phyloP scores from a whole-genome alignment of 2,113 vertebrate species.

The Percopsis transmontana region DNA sequence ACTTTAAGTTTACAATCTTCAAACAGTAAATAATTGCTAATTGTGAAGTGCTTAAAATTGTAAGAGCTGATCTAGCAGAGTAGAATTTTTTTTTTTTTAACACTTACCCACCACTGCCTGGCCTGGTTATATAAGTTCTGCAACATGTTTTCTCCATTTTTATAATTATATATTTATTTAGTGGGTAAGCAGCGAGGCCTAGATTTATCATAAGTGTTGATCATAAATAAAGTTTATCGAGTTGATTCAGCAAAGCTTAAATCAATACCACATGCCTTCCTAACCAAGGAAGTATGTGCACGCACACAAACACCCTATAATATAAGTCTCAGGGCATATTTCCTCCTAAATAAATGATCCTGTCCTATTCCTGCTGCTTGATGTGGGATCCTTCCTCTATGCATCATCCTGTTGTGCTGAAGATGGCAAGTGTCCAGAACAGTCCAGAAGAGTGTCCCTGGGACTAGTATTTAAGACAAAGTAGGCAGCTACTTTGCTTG shows the following conservation, averaged over 20 bases:
- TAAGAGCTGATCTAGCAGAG: no score
- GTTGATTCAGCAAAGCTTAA: not conserved
- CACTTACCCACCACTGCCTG: no score
- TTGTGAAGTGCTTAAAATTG: no score
- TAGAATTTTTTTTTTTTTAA: no score
- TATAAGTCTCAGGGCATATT: constrained; percentile 3
- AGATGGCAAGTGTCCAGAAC: constrained; percentile 31
- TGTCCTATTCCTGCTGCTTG: constrained; percentile 12
- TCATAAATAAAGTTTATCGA: not conserved
- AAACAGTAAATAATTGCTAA: no score
- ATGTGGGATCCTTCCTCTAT: constrained; percentile 9
- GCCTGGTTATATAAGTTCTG: no score
- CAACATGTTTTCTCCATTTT: no score
- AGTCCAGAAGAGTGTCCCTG: constrained; percentile 26
- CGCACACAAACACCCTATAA: not conserved
- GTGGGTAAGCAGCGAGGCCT: not conserved
- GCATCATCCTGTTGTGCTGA: constrained; percentile 6
- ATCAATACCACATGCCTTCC: not conserved
- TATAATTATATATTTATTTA: no score
- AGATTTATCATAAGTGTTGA: not conserved
- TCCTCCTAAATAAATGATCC: constrained; percentile 17
- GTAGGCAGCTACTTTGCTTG: constrained; percentile 30
- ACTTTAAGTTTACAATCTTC: no score
- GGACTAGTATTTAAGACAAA: constrained; percentile 40
- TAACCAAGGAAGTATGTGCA: not conserved